Evolutionary conservation across 2,113 vertebrate species (phyloP), one percentile per base, ranked within the genome.

Genomic region (Indicator indicator): DNA sequence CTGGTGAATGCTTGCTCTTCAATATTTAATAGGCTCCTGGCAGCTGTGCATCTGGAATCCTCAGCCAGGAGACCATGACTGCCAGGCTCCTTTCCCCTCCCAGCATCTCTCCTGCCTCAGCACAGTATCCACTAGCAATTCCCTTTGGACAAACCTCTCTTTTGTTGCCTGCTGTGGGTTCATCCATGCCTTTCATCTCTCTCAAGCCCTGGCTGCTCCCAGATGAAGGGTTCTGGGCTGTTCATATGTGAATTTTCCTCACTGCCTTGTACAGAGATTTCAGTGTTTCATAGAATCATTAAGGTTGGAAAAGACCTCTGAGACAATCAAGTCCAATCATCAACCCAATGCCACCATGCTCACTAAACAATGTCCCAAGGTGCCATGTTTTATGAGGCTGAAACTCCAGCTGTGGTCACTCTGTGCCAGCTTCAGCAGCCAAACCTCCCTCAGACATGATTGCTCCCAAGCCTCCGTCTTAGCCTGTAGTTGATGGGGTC

Each of bases 11-110:
- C 46, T 82, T 15, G 0, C 72, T 89, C 52, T 94, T 97, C 88
- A 95, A 96, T 96, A 93, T 97, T 97, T 96, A 92, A 97, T 90
- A 62, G 88, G 46, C 48, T 88, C 17, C 86, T 84, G 85, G 85
- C 81, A 79, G 55, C 6, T 8, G 2, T 70, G 73, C 92, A 92
- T 68, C 91, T 95, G 93, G 87, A 67, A 81, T 68, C 58, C 67
- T 75, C 81, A 44, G 59, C 71, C 71, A 44, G 82, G 50, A 71
- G 30, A 40, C 67, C 0, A 1, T 52, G 89, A 70, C 89, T 6
- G 2, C 38, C 67, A 42, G 54, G 46, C 26, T 92, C 23, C 28
- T 58, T 83, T 71, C 70, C 24, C 24, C 50, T 86, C 17, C 24
- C 2, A 0, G 27, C 3, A 0, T 33, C 55, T 71, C 36, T 36